These are phyloP conservation scores for Pandemis cinnamomeana DNA, from an alignment of 2,888 invertebrate genomes.

Conservation along the genomic window DNA sequence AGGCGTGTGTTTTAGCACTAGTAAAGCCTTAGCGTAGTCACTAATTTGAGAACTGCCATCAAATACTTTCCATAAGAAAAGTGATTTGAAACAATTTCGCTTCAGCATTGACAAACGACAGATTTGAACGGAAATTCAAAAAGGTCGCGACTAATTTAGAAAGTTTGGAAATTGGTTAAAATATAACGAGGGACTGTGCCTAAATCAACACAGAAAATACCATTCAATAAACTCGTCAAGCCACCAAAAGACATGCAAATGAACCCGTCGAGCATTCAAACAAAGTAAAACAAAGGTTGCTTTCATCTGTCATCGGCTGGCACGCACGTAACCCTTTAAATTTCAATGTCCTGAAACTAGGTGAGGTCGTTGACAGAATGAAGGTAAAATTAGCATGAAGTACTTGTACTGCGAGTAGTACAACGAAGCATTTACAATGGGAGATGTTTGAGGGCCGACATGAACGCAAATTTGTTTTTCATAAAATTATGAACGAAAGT, in stretches of 20 bases:
- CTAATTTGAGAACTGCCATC: conserved; percentile 27
- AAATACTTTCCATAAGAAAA: not conserved
- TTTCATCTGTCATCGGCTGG: conserved; percentile 43
- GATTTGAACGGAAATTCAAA: conserved; percentile 12
- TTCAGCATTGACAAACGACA: conserved; percentile 12
- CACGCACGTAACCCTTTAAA: conserved; percentile 41
- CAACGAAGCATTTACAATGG: not conserved
- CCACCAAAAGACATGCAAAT: conserved; percentile 40
- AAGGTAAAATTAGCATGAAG: conserved; percentile 21
- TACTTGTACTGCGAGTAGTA: not conserved
- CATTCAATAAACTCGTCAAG: conserved; percentile 37
- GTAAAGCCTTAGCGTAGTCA: conserved; percentile 13
- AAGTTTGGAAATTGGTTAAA: conserved; percentile 27
- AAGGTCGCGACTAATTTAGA: conserved; percentile 29
- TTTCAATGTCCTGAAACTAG: conserved; percentile 43
- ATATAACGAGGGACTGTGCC: conserved; percentile 21
- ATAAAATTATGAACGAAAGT: not conserved
- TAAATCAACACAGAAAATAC: conserved; percentile 37
- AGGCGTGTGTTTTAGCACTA: conserved; percentile 43
- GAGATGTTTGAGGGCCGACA: not conserved
- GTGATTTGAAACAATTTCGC: not conserved
- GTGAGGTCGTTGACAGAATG: conserved; percentile 44
- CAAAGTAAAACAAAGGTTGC: conserved; percentile 42
- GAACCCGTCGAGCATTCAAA: conserved; percentile 28
- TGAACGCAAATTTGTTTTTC: too few species aligned